Base-by-base conservation (phyloP, 2,797 vertebrate genomes). In the Denticeps clupeoides region DNA sequence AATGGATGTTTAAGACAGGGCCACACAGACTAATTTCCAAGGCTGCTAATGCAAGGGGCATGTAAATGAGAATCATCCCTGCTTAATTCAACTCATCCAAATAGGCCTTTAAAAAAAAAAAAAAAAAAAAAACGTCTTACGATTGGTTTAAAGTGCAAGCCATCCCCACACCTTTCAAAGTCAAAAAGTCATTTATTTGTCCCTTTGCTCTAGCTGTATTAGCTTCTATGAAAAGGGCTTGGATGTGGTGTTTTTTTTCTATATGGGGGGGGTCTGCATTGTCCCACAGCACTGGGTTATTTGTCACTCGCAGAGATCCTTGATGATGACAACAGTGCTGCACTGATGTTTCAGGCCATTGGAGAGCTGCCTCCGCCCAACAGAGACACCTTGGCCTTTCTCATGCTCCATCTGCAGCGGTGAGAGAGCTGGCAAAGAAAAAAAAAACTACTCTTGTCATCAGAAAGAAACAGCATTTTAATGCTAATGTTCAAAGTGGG, bases 341-440 rank as follows among this genome's bases (percentile, higher is more conserved):
- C 73, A 9, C 59, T 72, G 24, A 65, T 83, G 44, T 3, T 65
- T 51, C 78, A 73, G 1, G 49, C 76, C 7, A 61, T 90, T 2
- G 60, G 73, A 18, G 79, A 85, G 23, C 77, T 91, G 28, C 88
- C 88, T 0, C 62, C 58, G 0, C 49, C 81, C 33, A 90, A 91
- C 68, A 72, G 78, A 53, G 82, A 92, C 61, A 91, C 88, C 59
- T 91, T 50, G 85, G 85, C 88, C 2, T 88, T 88, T 60, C 80
- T 91, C 38, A 81, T 93, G 70, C 74, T 92, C 37, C 89, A 92
- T 46, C 52, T 92, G 3, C 82, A 90, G 56, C 87, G 71, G 89
- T 87, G 66, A 71, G 35, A 16, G 4, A 3, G 1, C 4, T 4
- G 8, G n/a, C 12, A 19, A 19, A 24, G n/a, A n/a, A 13, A 19